These are phyloP conservation scores for Macropis europaea DNA, from an alignment of 2,888 invertebrate species.

Conservation along the genomic window DNA sequence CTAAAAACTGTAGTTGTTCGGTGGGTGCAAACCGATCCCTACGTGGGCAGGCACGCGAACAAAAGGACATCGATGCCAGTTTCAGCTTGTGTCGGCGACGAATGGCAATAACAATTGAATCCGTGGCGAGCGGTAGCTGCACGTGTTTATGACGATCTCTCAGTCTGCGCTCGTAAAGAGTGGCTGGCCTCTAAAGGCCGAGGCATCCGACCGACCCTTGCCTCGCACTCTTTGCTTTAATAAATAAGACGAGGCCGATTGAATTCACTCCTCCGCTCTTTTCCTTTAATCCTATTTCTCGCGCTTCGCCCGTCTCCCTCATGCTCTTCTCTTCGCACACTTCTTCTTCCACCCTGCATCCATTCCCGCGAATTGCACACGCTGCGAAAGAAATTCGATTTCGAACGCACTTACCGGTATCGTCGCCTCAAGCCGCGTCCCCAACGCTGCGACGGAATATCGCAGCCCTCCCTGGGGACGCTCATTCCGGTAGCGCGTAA, in stretches of 20 bases:
- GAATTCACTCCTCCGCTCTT: conserved; percentile 29
- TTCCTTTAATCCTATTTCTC: conserved; percentile 38
- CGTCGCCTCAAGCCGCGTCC: too few species aligned
- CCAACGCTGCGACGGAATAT: too few species aligned
- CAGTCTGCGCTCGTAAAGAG: conserved; percentile 61
- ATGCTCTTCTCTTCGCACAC: background rate
- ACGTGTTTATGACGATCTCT: conserved; percentile 69
- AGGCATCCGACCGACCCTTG: conserved; percentile 45
- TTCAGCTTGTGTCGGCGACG: conserved; percentile 51
- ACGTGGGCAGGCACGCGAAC: conserved; percentile 40
- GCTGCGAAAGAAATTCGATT: conserved; percentile 23
- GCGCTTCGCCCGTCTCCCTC: background rate
- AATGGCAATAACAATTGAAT: conserved; percentile 68
- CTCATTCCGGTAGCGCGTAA: too few species aligned
- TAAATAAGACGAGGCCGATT: conserved; percentile 60
- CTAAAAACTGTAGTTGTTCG: too few species aligned
- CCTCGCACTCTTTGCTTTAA: conserved; percentile 55
- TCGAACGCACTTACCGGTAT: conserved; percentile 13
- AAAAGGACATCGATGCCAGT: conserved; percentile 37
- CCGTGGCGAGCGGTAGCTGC: conserved; percentile 61
- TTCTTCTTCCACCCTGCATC: background rate
- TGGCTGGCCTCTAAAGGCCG: conserved; percentile 55
- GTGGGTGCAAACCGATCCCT: too few species aligned
- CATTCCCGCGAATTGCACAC: background rate
- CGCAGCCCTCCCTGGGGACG: too few species aligned